Conservation (phyloP, 2,888 invertebrate species). For the Nipponacmea schrenckii region DNA sequence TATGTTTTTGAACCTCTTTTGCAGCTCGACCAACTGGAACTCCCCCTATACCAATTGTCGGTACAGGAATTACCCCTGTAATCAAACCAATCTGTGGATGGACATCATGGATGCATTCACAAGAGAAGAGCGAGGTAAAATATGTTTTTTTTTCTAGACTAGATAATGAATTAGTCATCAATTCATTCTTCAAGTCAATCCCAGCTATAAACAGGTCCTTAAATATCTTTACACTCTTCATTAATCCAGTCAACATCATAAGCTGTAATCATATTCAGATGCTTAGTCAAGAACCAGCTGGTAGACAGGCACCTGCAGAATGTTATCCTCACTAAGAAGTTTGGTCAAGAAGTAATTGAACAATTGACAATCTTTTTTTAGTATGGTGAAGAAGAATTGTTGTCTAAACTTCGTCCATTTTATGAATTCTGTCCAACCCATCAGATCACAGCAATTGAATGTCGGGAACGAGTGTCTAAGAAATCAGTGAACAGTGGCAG, state of each 20-base stretch:
- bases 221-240: too few relatives aligned
- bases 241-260: too few relatives aligned
- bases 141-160: too few relatives aligned
- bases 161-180: too few relatives aligned
- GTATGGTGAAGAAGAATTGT: slow-evolving; percentile 58
- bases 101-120: slow-evolving; percentile 80
- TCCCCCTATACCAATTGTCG: slow-evolving; percentile 30
- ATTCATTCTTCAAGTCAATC: too few relatives aligned
- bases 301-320: too few relatives aligned
- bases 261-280: too few relatives aligned
- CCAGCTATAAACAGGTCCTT: too few relatives aligned
- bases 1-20: not conserved
- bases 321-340: too few relatives aligned
- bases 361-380: not conserved
- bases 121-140: too few relatives aligned
- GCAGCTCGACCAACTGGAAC: slow-evolving; percentile 13
- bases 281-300: too few relatives aligned
- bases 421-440: slow-evolving; percentile 49
- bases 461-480: slow-evolving; percentile 38
- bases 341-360: too few relatives aligned
- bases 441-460: slow-evolving; percentile 53
- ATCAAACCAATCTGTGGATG: slow-evolving; percentile 74
- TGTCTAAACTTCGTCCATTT: slow-evolving; percentile 38
- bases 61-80: slow-evolving; percentile 25
- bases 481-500: slow-evolving; percentile 17